Base-by-base conservation (phyloP, 2,888 invertebrate species). In the Tupiocoris notatus region DNA sequence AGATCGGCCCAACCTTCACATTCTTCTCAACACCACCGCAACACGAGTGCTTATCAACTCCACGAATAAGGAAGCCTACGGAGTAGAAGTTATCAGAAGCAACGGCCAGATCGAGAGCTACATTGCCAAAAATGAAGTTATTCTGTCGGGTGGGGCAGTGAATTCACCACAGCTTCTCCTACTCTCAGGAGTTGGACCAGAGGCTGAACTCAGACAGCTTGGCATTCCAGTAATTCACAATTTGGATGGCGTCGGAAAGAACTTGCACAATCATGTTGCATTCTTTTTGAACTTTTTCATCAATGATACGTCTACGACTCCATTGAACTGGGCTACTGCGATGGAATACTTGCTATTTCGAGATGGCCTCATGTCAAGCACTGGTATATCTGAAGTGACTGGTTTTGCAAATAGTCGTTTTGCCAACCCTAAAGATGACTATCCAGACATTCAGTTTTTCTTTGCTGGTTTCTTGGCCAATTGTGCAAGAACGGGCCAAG, bases 161-260 rank as follows among this genome's bases (percentile, higher is more conserved):
- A 97, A 95, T 80, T 93, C 96, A 0, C 97, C 98, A 0, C 98
- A 98, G 83, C 86, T 98, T 64, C 88, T 98, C 16, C 88, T 97
- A 82, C 87, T 96, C 59, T 96, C 96, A 80, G 98, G 98, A 9
- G 87, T 97, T 12, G 95, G 95, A 0, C 92, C 92, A 25, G 88
- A 87, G 1, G 88, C 88, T 0, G 92, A 94, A 17, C 85, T 95
- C 18, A 81, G 87, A 12, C 77, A 82, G 24, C 85, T 86, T 1
- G 86, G 91, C 20, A 88, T 94, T 0, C 88, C 89, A 0, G 85
- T 89, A 0, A 84, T 93, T 1, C 91, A 91, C 81, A 86, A 90
- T 82, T 86, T 95, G 57, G 93, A 93, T 0, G 91, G 91, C 0
- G 95, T 95, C 9, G 95, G 94, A 0, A 87, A 88, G 81, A 95